A percentile compares a stretch with the other conserved stretches of the same genome.
phyloP scores from a whole-genome alignment of 2,113 vertebrate genomes.

The Cyanoramphus novaezelandiae region DNA sequence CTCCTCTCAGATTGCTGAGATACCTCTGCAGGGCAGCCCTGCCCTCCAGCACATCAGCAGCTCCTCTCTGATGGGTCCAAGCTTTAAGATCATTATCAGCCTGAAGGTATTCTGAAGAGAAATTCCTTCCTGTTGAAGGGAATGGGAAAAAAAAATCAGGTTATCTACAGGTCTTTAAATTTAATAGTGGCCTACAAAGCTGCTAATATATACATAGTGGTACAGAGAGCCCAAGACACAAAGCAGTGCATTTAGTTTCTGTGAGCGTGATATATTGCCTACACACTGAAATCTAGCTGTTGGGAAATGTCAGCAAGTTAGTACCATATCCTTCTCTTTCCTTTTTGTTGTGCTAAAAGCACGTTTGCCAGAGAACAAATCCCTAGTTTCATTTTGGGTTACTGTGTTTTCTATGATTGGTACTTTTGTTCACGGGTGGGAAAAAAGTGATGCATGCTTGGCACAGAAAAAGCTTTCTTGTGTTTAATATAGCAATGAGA shows the following conservation, averaged over 20 bases:
- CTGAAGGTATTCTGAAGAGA: background rate
- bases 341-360: constrained; percentile 37
- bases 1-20: background rate
- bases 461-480: background rate
- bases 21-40: background rate
- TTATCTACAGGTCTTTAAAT: background rate
- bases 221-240: background rate
- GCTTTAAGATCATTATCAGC: background rate
- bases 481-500: constrained; percentile 1
- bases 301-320: constrained; percentile 27
- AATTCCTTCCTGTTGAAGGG: background rate
- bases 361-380: background rate
- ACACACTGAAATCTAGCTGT: constrained; percentile 25
- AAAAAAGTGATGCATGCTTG: constrained; percentile 9
- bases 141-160: background rate
- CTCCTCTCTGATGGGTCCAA: background rate
- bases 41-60: background rate
- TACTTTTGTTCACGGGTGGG: background rate
- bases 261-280: background rate
- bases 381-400: background rate
- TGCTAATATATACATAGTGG: background rate
- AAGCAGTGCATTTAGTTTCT: background rate
- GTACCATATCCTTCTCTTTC: constrained; percentile 18
- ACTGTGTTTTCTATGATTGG: constrained; percentile 8
- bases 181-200: background rate